A percentile compares a stretch with the other conserved stretches of the same genome.
Evolutionary conservation across 2,113 vertebrate species (phyloP).

Genomic region (Nymphicus hollandicus): DNA sequence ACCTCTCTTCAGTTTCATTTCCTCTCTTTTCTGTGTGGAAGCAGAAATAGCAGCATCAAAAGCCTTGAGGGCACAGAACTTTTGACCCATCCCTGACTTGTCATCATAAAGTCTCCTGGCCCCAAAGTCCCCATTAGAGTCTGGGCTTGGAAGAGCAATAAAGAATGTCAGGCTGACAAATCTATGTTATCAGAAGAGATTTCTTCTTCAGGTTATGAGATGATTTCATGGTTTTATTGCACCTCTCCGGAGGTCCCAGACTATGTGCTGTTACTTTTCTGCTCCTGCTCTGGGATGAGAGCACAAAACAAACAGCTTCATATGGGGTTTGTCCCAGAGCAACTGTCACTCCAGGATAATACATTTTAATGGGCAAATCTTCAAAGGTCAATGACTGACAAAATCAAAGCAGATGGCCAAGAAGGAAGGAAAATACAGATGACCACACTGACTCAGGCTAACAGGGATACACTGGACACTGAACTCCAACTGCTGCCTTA

Average conservation of each 20-base stretch:
- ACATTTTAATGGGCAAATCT: neutral
- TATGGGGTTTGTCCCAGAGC: neutral
- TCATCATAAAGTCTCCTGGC: neutral
- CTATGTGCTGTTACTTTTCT: neutral
- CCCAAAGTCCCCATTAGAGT: neutral
- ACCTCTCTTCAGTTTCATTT: constrained; percentile 20
- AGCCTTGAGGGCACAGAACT: constrained; percentile 22
- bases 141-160: constrained; percentile 55
- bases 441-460: neutral
- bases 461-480: neutral
- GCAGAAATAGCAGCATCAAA: neutral
- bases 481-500: neutral
- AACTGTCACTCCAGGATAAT: neutral
- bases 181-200: constrained; percentile 34
- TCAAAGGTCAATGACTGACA: constrained; percentile 13
- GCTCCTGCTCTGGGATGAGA: neutral
- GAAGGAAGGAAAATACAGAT: neutral
- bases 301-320: neutral
- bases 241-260: neutral
- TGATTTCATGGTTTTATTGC: constrained; percentile 21
- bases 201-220: neutral
- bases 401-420: neutral
- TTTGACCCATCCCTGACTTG: constrained; percentile 33
- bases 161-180: constrained; percentile 60
- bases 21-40: neutral